These are phyloP conservation scores for Pangasius sanitwongsei DNA, from an alignment of 2,797 vertebrate species.

Conservation along the genomic window DNA sequence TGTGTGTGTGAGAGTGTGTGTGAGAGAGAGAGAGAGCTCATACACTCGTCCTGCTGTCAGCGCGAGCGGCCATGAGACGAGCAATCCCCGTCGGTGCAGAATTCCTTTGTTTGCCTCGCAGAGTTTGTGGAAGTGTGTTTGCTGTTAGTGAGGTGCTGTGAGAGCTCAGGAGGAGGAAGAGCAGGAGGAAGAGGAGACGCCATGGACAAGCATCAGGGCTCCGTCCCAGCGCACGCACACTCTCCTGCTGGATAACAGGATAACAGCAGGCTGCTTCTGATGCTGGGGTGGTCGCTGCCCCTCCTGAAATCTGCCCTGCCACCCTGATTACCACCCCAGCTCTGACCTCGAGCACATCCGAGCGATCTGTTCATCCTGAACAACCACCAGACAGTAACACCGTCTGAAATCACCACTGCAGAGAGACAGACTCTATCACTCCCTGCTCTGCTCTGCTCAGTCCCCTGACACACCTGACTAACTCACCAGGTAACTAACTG, in stretches of 20 bases:
- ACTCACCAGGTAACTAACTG: background rate
- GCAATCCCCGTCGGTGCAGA: background rate
- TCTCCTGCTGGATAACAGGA: background rate
- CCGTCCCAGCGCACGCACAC: background rate
- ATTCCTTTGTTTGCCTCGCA: background rate
- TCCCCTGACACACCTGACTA: background rate
- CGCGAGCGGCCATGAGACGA: background rate
- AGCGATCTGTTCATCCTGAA: background rate
- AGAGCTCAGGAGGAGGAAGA: background rate
- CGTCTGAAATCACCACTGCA: background rate
- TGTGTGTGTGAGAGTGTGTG: too few species aligned
- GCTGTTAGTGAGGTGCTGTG: background rate
- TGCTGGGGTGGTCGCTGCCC: background rate
- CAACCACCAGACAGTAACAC: background rate
- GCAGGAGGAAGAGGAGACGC: constrained; percentile 44
- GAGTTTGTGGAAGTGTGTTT: background rate
- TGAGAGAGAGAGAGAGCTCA: too few species aligned
- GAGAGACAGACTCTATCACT: background rate
- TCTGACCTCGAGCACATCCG: background rate
- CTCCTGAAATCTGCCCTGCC: background rate
- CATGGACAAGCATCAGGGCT: background rate
- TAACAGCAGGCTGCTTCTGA: background rate
- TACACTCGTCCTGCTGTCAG: background rate
- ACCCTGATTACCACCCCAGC: background rate
- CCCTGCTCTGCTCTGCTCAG: background rate